These are phyloP conservation scores for Cheilosia urbana DNA, from an alignment of 2,888 invertebrate genomes.

Conservation along the genomic window DNA sequence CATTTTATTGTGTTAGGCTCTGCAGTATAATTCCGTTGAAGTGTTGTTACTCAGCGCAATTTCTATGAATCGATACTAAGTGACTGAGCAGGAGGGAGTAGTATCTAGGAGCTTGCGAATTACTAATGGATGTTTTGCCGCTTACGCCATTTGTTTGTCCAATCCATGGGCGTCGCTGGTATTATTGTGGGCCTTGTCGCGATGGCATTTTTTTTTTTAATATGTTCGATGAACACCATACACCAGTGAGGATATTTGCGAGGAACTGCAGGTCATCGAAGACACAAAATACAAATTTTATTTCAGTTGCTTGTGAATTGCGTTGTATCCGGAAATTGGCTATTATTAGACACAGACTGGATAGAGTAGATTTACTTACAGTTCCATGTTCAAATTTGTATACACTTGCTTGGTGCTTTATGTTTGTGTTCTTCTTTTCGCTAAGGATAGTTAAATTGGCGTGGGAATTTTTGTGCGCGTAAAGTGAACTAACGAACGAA, in stretches of 20 bases:
- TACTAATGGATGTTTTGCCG: slow-evolving; percentile 60
- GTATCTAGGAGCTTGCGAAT: slow-evolving; percentile 3
- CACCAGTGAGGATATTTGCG: not conserved
- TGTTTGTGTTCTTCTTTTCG: not conserved
- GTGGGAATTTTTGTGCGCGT: not conserved
- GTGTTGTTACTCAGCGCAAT: slow-evolving; percentile 58
- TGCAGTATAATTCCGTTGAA: slow-evolving; percentile 25
- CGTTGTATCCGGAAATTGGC: not conserved
- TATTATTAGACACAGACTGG: not conserved
- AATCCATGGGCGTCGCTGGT: slow-evolving; percentile 38
- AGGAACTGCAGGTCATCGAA: not conserved
- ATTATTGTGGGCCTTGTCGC: slow-evolving; percentile 25
- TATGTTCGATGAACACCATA: not conserved
- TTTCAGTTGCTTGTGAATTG: not conserved
- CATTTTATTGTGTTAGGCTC: slow-evolving; percentile 55
- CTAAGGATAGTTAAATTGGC: not conserved
- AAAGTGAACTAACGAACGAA: no score
- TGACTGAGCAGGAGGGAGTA: slow-evolving; percentile 29
- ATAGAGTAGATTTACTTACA: not conserved
- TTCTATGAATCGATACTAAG: slow-evolving; percentile 70
- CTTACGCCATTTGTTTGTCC: slow-evolving; percentile 56
- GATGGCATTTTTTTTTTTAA: not conserved
- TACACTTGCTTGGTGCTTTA: not conserved
- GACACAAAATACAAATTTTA: not conserved
- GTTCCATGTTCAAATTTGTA: not conserved